Percentiles rank a stretch among this genome's conserved stretches.
These are phyloP conservation scores for Plodia interpunctella DNA, from an alignment of 1,140 invertebrate species.

Conservation along the genomic window DNA sequence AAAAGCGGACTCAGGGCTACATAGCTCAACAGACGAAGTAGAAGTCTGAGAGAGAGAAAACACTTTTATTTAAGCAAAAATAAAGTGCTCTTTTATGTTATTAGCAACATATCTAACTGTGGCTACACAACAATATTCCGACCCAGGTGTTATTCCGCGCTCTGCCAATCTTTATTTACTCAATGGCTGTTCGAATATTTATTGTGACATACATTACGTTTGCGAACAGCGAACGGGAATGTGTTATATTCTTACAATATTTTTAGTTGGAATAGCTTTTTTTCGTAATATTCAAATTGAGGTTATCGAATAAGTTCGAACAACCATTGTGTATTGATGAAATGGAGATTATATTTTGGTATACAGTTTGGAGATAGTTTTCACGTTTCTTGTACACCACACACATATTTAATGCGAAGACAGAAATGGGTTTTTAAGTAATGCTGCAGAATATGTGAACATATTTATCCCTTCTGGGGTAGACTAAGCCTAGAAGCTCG, in stretches of 20 bases:
- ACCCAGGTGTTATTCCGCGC: background rate
- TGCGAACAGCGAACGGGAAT: background rate
- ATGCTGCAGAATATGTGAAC: too few species aligned
- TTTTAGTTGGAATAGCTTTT: background rate
- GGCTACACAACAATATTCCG: background rate
- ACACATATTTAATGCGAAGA: too few species aligned
- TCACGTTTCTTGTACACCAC: too few species aligned
- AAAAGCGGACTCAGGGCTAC: too few species aligned
- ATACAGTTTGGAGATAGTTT: too few species aligned
- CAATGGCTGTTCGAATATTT: slow-evolving; percentile 1
- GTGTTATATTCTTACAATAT: background rate
- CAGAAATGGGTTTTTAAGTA: too few species aligned
- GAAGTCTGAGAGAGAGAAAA: too few species aligned
- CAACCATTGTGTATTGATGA: background rate
- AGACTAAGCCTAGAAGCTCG: too few species aligned
- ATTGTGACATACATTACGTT: background rate
- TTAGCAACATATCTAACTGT: background rate
- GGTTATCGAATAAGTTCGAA: background rate
- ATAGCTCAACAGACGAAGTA: too few species aligned
- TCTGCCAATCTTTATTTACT: slow-evolving; percentile 6
- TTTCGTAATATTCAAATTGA: background rate
- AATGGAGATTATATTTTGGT: background rate
- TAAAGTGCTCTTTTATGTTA: too few species aligned
- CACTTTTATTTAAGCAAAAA: too few species aligned
- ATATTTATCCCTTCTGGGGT: too few species aligned